These are phyloP conservation scores for Leptinotarsa peninsularis DNA, from an alignment of 2,888 invertebrate species.

Conservation along the genomic window DNA sequence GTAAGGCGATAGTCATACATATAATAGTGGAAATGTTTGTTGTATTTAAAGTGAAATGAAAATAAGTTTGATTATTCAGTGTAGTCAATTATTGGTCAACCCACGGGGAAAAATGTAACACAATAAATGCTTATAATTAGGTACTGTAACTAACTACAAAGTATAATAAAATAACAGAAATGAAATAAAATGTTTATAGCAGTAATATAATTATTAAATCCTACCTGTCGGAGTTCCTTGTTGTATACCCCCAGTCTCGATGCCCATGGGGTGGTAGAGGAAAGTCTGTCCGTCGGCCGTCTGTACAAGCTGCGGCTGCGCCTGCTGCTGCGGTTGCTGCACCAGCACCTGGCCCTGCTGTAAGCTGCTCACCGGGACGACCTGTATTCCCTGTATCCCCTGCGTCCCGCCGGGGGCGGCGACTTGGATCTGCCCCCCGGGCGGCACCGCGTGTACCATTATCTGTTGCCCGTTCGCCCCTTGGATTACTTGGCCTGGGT, in stretches of 20 bases:
- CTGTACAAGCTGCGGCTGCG: conserved; percentile 84
- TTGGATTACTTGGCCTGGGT: conserved; percentile 74
- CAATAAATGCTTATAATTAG: too few species aligned
- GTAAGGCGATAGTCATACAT: too few species aligned
- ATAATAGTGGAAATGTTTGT: too few species aligned
- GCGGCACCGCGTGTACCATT: conserved; percentile 76
- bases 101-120: too few species aligned
- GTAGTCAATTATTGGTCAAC: too few species aligned
- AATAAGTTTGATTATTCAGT: too few species aligned
- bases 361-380: conserved; percentile 77
- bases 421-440: conserved; percentile 73
- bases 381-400: conserved; percentile 78
- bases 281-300: conserved; percentile 94
- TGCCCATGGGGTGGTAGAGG: conserved; percentile 84
- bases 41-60: too few species aligned
- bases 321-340: conserved; percentile 68
- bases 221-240: conserved; percentile 72
- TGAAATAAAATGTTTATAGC: too few species aligned
- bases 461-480: conserved; percentile 79
- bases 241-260: conserved; percentile 69
- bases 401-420: conserved; percentile 70
- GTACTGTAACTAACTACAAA: too few species aligned
- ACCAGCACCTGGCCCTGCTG: conserved; percentile 74
- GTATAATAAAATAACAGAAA: too few species aligned
- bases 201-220: background rate